These are phyloP conservation scores for Xestia c-nigrum DNA, from an alignment of 2,888 invertebrate genomes.

Conservation along the genomic window DNA sequence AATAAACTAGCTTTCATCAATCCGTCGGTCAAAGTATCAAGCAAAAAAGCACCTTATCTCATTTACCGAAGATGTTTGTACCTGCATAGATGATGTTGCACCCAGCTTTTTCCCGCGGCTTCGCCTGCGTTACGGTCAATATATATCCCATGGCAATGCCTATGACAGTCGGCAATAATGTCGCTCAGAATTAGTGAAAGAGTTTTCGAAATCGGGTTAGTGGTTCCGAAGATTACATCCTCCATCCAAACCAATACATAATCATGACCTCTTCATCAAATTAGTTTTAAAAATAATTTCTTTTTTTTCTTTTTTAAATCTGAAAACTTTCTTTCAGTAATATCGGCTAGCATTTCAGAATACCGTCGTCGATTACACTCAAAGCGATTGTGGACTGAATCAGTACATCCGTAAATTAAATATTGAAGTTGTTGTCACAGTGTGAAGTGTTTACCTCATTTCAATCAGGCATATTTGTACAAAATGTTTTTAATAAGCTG, in stretches of 20 bases:
- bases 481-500: neutral
- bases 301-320: neutral
- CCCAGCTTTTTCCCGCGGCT: neutral
- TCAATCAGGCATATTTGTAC: neutral
- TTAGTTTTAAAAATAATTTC: neutral
- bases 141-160: no score
- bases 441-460: constrained; percentile 3
- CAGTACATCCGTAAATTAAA: neutral
- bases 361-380: constrained; percentile 19
- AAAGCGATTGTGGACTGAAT: constrained; percentile 4
- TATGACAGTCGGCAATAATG: no score
- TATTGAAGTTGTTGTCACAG: constrained; percentile 2
- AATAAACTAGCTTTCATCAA: neutral
- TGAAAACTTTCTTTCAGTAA: neutral
- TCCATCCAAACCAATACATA: neutral
- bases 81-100: neutral
- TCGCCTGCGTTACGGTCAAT: no score
- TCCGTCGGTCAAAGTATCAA: neutral
- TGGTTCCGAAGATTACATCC: no score
- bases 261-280: neutral
- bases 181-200: no score
- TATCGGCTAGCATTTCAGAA: neutral
- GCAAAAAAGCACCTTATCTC: neutral
- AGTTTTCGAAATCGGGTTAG: no score
- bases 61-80: neutral